Evolutionary conservation across 2,888 invertebrate genomes (phyloP).

Genomic region (Lydus trimaculatus): DNA sequence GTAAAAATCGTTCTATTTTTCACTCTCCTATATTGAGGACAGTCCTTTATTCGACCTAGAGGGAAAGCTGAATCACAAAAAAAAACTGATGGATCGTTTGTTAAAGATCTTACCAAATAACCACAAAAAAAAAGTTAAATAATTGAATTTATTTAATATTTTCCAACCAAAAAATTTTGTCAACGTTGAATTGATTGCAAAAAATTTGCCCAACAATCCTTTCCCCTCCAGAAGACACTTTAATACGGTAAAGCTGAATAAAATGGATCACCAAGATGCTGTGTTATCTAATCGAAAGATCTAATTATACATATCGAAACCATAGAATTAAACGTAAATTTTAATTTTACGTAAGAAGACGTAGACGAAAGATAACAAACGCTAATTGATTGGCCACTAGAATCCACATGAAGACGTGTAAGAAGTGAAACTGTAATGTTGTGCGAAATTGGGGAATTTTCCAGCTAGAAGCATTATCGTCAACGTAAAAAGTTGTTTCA

Average conservation of each 20-base stretch:
- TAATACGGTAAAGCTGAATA: too few relatives aligned
- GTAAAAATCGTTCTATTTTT: not conserved
- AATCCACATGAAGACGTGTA: too few relatives aligned
- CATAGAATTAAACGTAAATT: too few relatives aligned
- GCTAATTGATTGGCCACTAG: too few relatives aligned
- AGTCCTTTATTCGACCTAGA: not conserved
- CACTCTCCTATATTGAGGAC: not conserved
- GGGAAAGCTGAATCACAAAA: not conserved
- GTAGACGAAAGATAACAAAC: too few relatives aligned
- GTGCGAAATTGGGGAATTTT: not conserved
- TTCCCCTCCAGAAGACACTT: too few relatives aligned
- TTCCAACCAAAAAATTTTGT: not conserved
- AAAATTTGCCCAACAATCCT: not conserved
- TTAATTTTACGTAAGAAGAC: too few relatives aligned
- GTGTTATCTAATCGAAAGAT: too few relatives aligned
- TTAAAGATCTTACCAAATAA: not conserved
- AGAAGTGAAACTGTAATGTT: too few relatives aligned
- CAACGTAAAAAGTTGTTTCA: not conserved
- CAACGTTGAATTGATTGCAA: not conserved
- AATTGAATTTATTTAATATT: not conserved
- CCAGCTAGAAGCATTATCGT: not conserved
- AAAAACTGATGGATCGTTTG: constrained; percentile 1
- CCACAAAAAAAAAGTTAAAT: not conserved
- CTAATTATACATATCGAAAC: too few relatives aligned
- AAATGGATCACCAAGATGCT: too few relatives aligned